Conservation (phyloP, 30 jellyfish, hydroid and myxozoan genomes). For the Mastigias papua region DNA sequence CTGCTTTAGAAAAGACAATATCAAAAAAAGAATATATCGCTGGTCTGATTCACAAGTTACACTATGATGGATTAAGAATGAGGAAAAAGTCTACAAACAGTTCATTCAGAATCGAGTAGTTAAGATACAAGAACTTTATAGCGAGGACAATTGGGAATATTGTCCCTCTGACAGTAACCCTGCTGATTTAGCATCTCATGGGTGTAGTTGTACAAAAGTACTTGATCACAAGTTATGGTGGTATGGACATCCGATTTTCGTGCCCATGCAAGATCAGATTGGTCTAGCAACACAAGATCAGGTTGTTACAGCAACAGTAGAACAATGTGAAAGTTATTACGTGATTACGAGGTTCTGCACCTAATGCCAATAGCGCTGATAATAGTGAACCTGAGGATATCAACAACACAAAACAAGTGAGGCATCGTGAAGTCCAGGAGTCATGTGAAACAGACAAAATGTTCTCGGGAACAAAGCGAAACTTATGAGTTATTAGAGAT, state of each 20-base stretch:
- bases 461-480: too few relatives aligned
- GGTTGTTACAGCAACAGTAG: too few relatives aligned
- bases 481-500: too few relatives aligned
- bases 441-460: too few relatives aligned
- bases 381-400: too few relatives aligned
- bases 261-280: too few relatives aligned
- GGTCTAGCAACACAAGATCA: too few relatives aligned
- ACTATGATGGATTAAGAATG: background rate
- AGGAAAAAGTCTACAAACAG: background rate
- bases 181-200: constrained; percentile 37
- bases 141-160: constrained; percentile 17
- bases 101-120: constrained; percentile 35
- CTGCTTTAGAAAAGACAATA: background rate
- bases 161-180: constrained; percentile 15
- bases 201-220: constrained; percentile 2
- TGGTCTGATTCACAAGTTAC: constrained; percentile 36
- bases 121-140: background rate
- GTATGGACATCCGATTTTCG: background rate
- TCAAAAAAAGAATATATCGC: background rate
- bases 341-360: too few relatives aligned
- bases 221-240: background rate
- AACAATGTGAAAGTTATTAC: too few relatives aligned
- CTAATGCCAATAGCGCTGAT: too few relatives aligned
- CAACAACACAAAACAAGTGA: too few relatives aligned
- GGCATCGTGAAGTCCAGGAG: too few relatives aligned